Evolutionary conservation across 1,140 invertebrate genomes (phyloP).

Genomic region (Pachypsylla venusta): DNA sequence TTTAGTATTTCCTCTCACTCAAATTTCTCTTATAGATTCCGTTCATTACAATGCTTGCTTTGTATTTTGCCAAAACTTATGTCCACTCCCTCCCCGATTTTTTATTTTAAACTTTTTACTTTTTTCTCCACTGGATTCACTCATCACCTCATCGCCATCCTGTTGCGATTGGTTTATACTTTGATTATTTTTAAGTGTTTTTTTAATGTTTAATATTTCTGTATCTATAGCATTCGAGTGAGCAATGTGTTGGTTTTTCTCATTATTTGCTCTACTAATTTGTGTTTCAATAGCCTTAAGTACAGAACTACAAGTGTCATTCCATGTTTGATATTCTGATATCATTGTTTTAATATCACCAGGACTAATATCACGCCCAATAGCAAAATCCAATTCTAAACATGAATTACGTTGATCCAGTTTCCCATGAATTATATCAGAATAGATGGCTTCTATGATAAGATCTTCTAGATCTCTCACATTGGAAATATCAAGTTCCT

Average conservation of each 20-base stretch:
- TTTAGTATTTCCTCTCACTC: no score
- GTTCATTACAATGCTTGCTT: no score
- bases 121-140: conserved; percentile 34
- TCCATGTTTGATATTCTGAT: conserved; percentile 74
- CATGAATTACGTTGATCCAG: conserved; percentile 87
- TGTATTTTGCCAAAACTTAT: conserved; percentile 42
- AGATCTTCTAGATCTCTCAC: conserved; percentile 88
- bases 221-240: conserved; percentile 72
- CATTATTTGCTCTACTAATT: conserved; percentile 68
- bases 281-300: conserved; percentile 77
- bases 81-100: conserved; percentile 34
- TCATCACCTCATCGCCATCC: conserved; percentile 45
- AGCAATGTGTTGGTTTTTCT: conserved; percentile 63
- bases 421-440: conserved; percentile 91
- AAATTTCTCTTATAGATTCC: no score
- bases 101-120: conserved; percentile 34
- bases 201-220: conserved; percentile 70
- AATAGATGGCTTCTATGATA: conserved; percentile 95
- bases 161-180: conserved; percentile 29
- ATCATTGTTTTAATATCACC: conserved; percentile 62
- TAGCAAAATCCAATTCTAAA: conserved; percentile 84
- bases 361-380: conserved; percentile 77
- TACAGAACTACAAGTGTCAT: conserved; percentile 77
- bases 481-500: conserved; percentile 82
- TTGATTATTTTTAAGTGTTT: conserved; percentile 58